Base-by-base conservation (phyloP, 1,140 invertebrate genomes). In the Leptinotarsa texana region DNA sequence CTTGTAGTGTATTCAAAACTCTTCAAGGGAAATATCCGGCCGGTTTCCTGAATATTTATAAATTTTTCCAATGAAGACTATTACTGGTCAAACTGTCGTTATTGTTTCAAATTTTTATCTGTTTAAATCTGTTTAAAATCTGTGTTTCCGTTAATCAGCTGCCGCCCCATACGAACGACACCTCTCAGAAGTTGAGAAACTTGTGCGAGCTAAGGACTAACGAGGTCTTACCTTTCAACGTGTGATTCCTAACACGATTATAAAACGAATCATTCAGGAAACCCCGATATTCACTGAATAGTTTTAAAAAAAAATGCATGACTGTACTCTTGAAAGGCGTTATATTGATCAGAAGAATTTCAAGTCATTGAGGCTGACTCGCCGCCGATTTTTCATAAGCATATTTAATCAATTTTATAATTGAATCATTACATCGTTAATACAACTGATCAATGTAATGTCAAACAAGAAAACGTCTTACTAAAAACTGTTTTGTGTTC, bases 401-500 rank as follows among this genome's bases (percentile, higher is more conserved):
- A 22, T 24, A 62, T 61, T 63, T 42, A 22, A 42, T 42, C 2
- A 42, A 11, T 42, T 42, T 42, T 42, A 11, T 42, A 8, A 42
- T 42, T 42, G 0, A 42, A 42, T 33, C 27, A 33, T 33, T 33
- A 33, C 49, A 51, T 15, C 49, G 4, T 1, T 57, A 13, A 57
- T 57, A 17, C 13, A 18, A 5, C n/a, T 57, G 18, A 65, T 72
- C 69, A n/a, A 73, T 62, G 51, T 57, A 47, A 61, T 63, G 61
- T 42, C 33, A 27, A 47, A 63, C 33, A 42, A 42, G n/a, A 33
- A 17, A 33, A 68, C 42, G 18, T n/a, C 11, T 4, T 68, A 21
- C 47, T 42, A 42, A 51, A 51, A 70, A 57, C n/a, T 22, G 27
- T 33, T 48, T n/a, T 57, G 18, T 70, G 17, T 48, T 73, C 75